Conservation (phyloP, 2,888 invertebrate species). For the Lasioglossum calceatum region DNA sequence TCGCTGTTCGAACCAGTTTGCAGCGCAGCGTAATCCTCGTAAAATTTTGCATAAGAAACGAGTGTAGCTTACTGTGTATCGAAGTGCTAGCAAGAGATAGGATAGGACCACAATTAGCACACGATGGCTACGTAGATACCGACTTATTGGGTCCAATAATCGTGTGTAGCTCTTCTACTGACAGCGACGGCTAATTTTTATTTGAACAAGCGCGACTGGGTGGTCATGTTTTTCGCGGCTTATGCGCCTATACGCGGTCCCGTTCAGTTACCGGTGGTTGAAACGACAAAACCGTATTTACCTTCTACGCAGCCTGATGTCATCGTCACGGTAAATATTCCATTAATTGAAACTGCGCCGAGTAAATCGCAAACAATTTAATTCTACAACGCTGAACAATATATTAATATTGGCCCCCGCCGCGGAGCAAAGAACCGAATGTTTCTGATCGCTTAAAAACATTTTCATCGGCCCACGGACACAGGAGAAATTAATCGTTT, state of each 20-base stretch:
- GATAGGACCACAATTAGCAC: no score
- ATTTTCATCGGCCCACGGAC: neutral
- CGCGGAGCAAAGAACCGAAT: neutral
- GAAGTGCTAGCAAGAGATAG: no score
- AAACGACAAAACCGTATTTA: conserved; percentile 65
- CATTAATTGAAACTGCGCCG: conserved; percentile 67
- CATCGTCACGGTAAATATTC: conserved; percentile 64
- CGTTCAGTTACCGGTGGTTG: conserved; percentile 40
- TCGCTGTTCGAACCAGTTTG: no score
- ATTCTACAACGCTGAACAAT: conserved; percentile 47
- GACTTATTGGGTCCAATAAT: no score
- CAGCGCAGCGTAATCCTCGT: neutral
- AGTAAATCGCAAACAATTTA: conserved; percentile 65
- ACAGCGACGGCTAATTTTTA: no score
- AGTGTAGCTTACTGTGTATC: no score
- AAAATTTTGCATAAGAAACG: no score
- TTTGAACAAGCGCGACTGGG: no score
- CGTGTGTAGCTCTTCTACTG: no score
- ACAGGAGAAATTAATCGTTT: neutral
- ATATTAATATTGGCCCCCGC: conserved; percentile 61
- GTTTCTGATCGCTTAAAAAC: neutral
- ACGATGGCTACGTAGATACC: no score
- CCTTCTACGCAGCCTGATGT: conserved; percentile 58
- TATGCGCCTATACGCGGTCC: conserved; percentile 26
- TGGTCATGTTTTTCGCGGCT: conserved; percentile 42